These are phyloP conservation scores for Spheniscus mendiculus DNA, from an alignment of 2,113 vertebrate species.

Conservation along the genomic window DNA sequence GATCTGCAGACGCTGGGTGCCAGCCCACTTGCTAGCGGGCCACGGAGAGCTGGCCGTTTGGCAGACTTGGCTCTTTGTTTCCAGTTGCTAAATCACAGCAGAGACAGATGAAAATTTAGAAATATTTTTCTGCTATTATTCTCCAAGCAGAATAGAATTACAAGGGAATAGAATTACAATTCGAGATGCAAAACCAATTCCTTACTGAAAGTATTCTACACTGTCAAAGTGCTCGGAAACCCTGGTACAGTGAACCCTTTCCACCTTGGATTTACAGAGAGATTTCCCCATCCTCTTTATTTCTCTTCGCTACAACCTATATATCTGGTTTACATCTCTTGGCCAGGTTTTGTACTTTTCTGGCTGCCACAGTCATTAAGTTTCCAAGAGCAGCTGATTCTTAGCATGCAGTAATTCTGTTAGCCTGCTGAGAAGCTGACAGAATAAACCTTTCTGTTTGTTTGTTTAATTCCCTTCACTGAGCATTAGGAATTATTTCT, in stretches of 20 bases:
- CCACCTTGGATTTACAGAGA: neutral
- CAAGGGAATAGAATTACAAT: neutral
- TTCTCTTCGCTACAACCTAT: neutral
- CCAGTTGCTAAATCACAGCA: neutral
- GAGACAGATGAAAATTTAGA: neutral
- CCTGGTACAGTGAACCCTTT: neutral
- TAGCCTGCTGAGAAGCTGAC: constrained; percentile 43
- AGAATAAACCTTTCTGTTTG: constrained; percentile 54
- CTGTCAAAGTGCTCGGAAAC: neutral
- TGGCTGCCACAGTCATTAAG: constrained; percentile 24
- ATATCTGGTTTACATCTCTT: neutral
- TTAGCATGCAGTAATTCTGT: constrained; percentile 41
- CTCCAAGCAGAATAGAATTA: neutral
- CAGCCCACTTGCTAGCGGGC: neutral
- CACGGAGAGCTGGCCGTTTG: neutral
- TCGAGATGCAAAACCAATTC: neutral
- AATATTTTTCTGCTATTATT: neutral
- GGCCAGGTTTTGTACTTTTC: neutral
- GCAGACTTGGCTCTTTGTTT: neutral
- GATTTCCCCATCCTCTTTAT: neutral
- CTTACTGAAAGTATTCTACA: neutral
- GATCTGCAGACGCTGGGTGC: neutral
- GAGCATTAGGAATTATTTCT: constrained; percentile 33
- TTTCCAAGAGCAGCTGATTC: constrained; percentile 47
- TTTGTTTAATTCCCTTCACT: constrained; percentile 51